A percentile compares a stretch with the other conserved stretches of the same genome.
phyloP scores from a whole-genome alignment of 2,113 vertebrate species.

The Pachypanchax playfairii region DNA sequence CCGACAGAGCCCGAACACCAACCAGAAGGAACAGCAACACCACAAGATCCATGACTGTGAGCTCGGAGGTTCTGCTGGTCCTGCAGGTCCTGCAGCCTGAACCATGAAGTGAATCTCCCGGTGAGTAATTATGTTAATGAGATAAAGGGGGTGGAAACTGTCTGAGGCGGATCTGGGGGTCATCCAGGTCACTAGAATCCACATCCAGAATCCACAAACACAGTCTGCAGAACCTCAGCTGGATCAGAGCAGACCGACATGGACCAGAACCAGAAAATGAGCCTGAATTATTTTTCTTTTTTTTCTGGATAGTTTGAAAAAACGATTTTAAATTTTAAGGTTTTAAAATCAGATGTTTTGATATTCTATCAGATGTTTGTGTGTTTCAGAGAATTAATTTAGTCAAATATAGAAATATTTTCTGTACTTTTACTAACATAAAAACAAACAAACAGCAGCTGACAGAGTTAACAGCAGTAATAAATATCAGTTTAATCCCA shows the following conservation, averaged over 20 bases:
- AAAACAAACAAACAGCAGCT: too few species aligned
- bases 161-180: neutral
- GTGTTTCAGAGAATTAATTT: too few species aligned
- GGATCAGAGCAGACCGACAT: neutral
- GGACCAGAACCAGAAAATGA: too few species aligned
- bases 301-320: too few species aligned
- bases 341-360: too few species aligned
- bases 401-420: too few species aligned
- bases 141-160: neutral
- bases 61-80: neutral
- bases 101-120: constrained; percentile 5
- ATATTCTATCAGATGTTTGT: too few species aligned
- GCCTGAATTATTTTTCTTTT: too few species aligned
- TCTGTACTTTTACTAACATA: too few species aligned
- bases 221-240: neutral
- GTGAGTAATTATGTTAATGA: constrained; percentile 38
- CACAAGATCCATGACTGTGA: neutral
- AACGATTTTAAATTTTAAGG: too few species aligned
- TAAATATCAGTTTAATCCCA: too few species aligned
- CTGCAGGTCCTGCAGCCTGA: neutral
- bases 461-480: too few species aligned
- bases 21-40: constrained; percentile 26
- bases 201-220: neutral
- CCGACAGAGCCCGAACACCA: neutral
- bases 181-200: neutral